Base-by-base conservation (phyloP, 2,888 invertebrate genomes). In the Heliconius ismenius region DNA sequence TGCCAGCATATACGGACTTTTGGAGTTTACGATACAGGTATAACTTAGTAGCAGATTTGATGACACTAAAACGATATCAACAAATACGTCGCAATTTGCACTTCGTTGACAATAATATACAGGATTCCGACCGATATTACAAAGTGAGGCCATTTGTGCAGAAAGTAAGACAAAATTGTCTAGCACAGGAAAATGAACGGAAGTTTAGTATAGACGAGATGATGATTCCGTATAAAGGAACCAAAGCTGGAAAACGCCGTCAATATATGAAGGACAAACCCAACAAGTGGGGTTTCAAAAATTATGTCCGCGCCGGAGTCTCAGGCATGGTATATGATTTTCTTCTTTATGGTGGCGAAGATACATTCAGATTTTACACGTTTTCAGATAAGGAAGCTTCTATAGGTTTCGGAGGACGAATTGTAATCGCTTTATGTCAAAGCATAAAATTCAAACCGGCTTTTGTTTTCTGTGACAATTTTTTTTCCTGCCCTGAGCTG, bases 141-240 rank as follows among this genome's bases (percentile, higher is more conserved):
- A 81, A 79, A 63, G 73, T 81, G 21, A 54, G 78, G 54, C 81
- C 77, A 49, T 73, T 78, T 3, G 26, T 75, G 60, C 72, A 81
- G 75, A 78, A 75, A 76, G 75, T 78, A 73, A 75, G 80, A 28
- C 67, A 64, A 60, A 81, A 79, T 64, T 81, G 79, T 65, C 68
- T 81, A 18, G 43, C 64, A 74, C 39, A 39, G 74, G 78, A 79
- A 79, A 76, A 80, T 77, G 79, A 81, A 67, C 74, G 63, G 0
- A 69, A 67, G 15, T 79, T 74, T 65, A 79, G 81, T 75, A 78
- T 81, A 24, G 80, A 81, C 62, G 81, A 81, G 75, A 80, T 82
- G 79, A 85, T 85, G 81, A 78, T 84, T 1, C 78, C 82, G 2
- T 84, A 85, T 72, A 85, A 85, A 78, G 83, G 83, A 1, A 79